Base-by-base conservation (phyloP, 2,888 invertebrate genomes). In the Calameuta pallipes region DNA sequence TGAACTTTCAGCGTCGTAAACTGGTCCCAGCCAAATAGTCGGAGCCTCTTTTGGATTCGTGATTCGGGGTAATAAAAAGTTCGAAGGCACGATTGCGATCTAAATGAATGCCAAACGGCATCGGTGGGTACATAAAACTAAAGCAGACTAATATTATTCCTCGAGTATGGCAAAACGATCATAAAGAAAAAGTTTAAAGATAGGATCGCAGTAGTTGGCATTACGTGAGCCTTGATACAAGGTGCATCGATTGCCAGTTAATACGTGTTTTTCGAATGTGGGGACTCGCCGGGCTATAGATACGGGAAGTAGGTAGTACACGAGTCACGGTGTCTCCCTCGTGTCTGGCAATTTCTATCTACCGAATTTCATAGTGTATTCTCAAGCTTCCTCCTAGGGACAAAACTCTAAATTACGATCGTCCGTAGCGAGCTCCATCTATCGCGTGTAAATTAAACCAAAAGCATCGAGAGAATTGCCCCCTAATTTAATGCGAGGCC, bases 31-130 rank as follows among this genome's bases (percentile, higher is more conserved):
- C 41, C 1, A 41, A 15, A 41, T 15, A 9, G 23, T 56, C 15
- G 23, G 0, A 56, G 15, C 23, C 41, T 15, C 23, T 56, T 23
- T 23, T 56, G 81, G 77, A 82, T 86, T 89, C 90, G 89, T 89
- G 89, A 87, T 87, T 82, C 85, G 73, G 78, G 79, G 89, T 85
- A 89, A 89, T 90, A 90, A 90, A 90, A 23, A 56, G 41, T 56
- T 56, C 23, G 41, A 56, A 80, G 76, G 82, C 76, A 70, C 35
- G 85, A 86, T 86, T 85, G 83, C 84, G 80, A 86, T 89, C 89
- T 85, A 85, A 87, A 87, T 85, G 88, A 85, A 87, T 84, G 86
- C 83, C 83, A 85, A 87, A 86, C 82, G 41, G 41, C 41, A 56
- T 56, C 41, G 41, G 41, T 56, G 41, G 41, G 41, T 15, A 56